These are phyloP conservation scores for Drosophila neonasuta DNA, from an alignment of 2,888 invertebrate genomes.

Conservation along the genomic window DNA sequence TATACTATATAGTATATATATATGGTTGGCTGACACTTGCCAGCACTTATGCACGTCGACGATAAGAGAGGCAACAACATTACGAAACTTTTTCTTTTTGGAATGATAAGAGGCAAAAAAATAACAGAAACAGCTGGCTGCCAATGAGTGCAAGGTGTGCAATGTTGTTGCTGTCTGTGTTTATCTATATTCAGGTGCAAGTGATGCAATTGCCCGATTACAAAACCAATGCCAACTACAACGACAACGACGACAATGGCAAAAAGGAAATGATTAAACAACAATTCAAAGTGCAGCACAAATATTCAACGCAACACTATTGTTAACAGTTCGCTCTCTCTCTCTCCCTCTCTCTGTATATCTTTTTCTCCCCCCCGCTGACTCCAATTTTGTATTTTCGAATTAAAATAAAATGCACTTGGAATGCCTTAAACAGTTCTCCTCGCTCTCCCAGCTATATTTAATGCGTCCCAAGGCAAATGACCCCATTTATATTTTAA, in stretches of 20 bases:
- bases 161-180: background rate
- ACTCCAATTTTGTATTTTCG: conserved; percentile 6
- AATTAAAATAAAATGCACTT: conserved; percentile 51
- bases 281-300: conserved; percentile 24
- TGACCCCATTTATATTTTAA: conserved; percentile 72
- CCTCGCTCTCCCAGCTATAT: conserved; percentile 12
- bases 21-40: conserved; percentile 49
- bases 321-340: background rate
- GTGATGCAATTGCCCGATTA: conserved; percentile 66
- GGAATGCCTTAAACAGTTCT: conserved; percentile 33
- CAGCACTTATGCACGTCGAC: conserved; percentile 18
- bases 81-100: conserved; percentile 55
- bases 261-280: conserved; percentile 35
- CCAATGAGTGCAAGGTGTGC: conserved; percentile 7
- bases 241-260: background rate
- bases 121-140: conserved; percentile 19
- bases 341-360: background rate
- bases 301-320: conserved; percentile 6
- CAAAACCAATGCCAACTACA: conserved; percentile 54
- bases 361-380: background rate
- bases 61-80: conserved; percentile 57
- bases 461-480: conserved; percentile 56
- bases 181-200: conserved; percentile 52
- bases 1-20: background rate
- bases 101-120: conserved; percentile 11